A percentile compares a stretch with the other conserved stretches of the same genome.
These are phyloP conservation scores for Ophion obscuratus DNA, from an alignment of 2,888 invertebrate genomes.

Conservation along the genomic window DNA sequence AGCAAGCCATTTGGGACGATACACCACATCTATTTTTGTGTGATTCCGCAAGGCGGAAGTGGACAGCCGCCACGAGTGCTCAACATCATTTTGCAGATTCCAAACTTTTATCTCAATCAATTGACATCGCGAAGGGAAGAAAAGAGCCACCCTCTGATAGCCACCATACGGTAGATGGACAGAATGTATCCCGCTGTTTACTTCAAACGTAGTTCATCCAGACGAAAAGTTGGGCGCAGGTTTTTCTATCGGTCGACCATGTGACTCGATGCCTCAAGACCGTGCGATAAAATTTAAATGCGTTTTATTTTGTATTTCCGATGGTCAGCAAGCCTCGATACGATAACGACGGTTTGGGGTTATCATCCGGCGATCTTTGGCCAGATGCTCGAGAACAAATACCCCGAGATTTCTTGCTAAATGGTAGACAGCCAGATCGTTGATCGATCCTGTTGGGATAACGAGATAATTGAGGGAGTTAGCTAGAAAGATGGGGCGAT, in stretches of 20 bases:
- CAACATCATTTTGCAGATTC: too few relatives aligned
- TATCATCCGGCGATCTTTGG: background rate
- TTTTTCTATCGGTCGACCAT: background rate
- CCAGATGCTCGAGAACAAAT: conserved; percentile 7
- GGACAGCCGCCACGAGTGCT: too few relatives aligned
- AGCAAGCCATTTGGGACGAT: too few relatives aligned
- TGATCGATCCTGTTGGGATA: conserved; percentile 58
- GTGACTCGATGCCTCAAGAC: background rate
- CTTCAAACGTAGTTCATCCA: too few relatives aligned
- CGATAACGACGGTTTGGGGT: background rate
- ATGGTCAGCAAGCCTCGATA: background rate
- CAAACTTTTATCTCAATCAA: too few relatives aligned
- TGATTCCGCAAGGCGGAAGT: too few relatives aligned
- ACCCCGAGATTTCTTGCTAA: conserved; percentile 29
- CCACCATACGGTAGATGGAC: too few relatives aligned
- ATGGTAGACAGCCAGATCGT: conserved; percentile 27
- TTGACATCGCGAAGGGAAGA: too few relatives aligned
- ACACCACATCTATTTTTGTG: too few relatives aligned
- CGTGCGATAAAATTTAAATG: background rate
- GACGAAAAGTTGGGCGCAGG: too few relatives aligned
- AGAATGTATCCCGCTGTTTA: too few relatives aligned
- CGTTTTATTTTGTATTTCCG: background rate
- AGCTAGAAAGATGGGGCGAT: conserved; percentile 34
- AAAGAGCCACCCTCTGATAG: too few relatives aligned
- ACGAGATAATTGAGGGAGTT: conserved; percentile 60